Evolutionary conservation across 2,113 vertebrate species (phyloP), one percentile per base, ranked within the genome.

Genomic region (Eonycteris spelaea): DNA sequence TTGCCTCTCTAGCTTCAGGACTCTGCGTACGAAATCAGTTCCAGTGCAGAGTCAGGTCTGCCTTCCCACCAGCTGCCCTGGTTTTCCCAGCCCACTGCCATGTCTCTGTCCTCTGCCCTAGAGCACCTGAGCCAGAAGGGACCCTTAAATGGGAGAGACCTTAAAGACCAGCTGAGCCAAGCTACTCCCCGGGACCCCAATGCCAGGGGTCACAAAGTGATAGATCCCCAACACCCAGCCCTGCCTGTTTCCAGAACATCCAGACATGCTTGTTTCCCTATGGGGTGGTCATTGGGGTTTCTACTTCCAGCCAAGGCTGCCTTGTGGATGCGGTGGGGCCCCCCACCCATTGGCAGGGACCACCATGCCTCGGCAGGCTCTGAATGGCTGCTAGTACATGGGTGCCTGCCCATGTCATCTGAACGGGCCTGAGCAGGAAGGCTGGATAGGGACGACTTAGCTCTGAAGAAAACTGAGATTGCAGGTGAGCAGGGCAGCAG

Each of bases 161-260:
- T n/a, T 35, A 13, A 22, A 33, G 55, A 9, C 14, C 10, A 11
- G 28, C 57, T 7, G 55, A 67, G 38, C 26, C n/a, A 22, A 33
- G 43, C 26, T 0, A 0, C 26, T 48, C 24, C 12, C 1, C 19
- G 24, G 6, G 22, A 19, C 19, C 2, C 53, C 74, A 21, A 30
- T 38, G 91, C 13, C 7, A 38, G 74, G 38, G 1, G 4, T 2
- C 11, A 0, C 38, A 7, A 10, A 77, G 43, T 1, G 63, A 28
- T 26, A 3, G 21, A 53, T 33, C 22, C 45, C 45, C 43, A 3
- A 3, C 7, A 5, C 2, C 59, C 26, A 24, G 63, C 26, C 84
- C 53, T 4, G 40, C 7, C n/a, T 1, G 0, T 53, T 78, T 24
- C 18, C 33, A 24, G 51, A 70, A 33, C 16, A 7, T 53, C 9